phyloP scores from a whole-genome alignment of 2,113 vertebrate genomes.

The Phocoena sinus region DNA sequence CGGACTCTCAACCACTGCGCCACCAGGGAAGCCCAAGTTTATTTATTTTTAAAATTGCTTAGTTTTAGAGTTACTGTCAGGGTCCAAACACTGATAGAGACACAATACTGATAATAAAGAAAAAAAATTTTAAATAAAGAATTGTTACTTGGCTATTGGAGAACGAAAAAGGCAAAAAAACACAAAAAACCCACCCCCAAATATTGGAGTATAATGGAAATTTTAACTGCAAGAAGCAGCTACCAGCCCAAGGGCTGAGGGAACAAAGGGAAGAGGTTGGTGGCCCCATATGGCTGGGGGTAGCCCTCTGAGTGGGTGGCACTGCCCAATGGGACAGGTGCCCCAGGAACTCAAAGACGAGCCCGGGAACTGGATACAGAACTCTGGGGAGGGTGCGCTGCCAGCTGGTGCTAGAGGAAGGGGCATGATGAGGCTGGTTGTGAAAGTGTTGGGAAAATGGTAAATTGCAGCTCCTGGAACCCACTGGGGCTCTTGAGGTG shows the following conservation, averaged over 20 bases:
- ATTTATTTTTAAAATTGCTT: background rate
- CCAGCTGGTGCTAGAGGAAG: background rate
- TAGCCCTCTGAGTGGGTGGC: background rate
- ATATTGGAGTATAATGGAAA: background rate
- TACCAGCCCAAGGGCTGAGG: background rate
- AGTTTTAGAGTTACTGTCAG: background rate
- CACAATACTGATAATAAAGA: background rate
- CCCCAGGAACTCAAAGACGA: background rate
- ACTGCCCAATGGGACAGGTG: no score
- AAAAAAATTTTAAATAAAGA: background rate
- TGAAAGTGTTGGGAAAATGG: background rate
- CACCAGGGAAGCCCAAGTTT: background rate
- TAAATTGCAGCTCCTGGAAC: background rate
- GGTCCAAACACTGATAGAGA: background rate
- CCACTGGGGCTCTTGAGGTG: background rate
- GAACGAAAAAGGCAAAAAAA: background rate
- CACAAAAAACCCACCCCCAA: background rate
- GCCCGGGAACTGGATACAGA: background rate
- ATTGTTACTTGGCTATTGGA: background rate
- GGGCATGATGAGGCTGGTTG: background rate
- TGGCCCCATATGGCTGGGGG: accelerated
- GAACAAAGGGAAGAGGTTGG: background rate
- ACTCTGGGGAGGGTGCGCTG: background rate
- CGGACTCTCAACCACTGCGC: no score
- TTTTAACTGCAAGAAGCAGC: background rate